Base-by-base conservation (phyloP, 2,888 invertebrate species). In the Synergus laeviventris region DNA sequence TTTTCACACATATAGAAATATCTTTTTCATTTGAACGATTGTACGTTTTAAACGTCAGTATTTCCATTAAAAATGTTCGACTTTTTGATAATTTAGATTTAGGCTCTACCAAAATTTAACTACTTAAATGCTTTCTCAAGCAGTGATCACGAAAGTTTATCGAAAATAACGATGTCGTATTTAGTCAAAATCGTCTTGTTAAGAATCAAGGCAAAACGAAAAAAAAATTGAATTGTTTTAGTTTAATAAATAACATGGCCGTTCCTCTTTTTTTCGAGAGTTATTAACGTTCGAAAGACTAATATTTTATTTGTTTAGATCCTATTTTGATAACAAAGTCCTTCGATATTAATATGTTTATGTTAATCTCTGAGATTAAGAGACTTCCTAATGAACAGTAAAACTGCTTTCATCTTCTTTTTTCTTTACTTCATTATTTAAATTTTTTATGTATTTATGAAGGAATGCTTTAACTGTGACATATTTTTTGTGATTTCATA, bases 301-400 rank as follows among this genome's bases (percentile, higher is more conserved):
- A 36, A 18, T 24, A 70, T 49, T 70, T 45, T 49, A 49, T 70
- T 66, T 42, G n/a, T 31, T 31, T 45, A 66, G 45, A 66, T 66
- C 24, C 24, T 45, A 45, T 66, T 66, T 66, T 45, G 66, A 45
- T n/a, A 70, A 3, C 8, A 18, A 18, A 8, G 16, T 62, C 42
- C 16, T 18, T 66, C 24, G 66, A 45, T 66, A 66, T 66, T 42
- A 45, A 45, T 9, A 21, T 14, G 70, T 49, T 70, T 70, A 49
- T 70, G 49, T 70, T 70, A 49, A 70, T 54, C 49, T 70, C 4
- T 49, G 70, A 70, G 70, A 70, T 49, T 49, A 49, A 45, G 70
- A 54, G 70, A 70, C 70, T 70, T 21, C 1, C 11, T 45, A 49
- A 70, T 70, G 36, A 31, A 31, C 49, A 49, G 70, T 49, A 70